A percentile compares a stretch with the other conserved stretches of the same genome.
phyloP scores from a whole-genome alignment of 2,113 vertebrate genomes.

The Micromys minutus region DNA sequence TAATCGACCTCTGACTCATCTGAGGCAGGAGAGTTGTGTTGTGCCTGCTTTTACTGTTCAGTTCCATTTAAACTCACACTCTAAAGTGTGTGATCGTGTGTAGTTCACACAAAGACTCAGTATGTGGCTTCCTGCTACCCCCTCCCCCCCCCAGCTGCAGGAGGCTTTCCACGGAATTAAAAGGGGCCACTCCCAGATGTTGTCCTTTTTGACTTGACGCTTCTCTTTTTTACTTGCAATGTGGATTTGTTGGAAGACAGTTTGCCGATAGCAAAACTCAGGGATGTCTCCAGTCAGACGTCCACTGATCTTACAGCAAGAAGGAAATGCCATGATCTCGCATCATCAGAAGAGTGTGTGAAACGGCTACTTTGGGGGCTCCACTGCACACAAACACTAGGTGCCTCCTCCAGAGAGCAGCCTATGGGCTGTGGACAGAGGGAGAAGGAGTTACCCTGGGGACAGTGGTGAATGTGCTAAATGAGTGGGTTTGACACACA shows the following conservation, averaged over 20 bases:
- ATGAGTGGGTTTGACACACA: not conserved
- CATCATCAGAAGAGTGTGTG: not conserved
- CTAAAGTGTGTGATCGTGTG: not conserved
- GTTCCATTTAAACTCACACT: not conserved
- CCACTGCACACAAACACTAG: accelerated
- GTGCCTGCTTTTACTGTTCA: not conserved
- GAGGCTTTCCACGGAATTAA: not conserved
- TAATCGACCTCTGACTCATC: conserved; percentile 18
- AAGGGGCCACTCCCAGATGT: not conserved
- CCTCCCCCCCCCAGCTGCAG: not conserved
- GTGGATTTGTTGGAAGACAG: not conserved
- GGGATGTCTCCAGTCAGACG: not conserved
- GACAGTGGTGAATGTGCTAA: not conserved
- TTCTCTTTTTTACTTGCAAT: not conserved
- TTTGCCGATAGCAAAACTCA: not conserved
- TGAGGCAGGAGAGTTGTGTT: not conserved
- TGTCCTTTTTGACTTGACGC: conserved; percentile 25
- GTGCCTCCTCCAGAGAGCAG: not conserved
- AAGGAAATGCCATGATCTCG: not conserved
- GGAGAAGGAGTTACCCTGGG: not conserved
- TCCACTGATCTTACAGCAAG: not conserved
- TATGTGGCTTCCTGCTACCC: too few species aligned
- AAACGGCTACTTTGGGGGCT: not conserved
- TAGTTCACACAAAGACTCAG: not conserved
- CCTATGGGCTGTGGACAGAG: accelerated